Percentiles rank a stretch among this genome's conserved stretches.
Evolutionary conservation across 2,797 vertebrate genomes (phyloP).

Genomic region (Echeneis naucrates): DNA sequence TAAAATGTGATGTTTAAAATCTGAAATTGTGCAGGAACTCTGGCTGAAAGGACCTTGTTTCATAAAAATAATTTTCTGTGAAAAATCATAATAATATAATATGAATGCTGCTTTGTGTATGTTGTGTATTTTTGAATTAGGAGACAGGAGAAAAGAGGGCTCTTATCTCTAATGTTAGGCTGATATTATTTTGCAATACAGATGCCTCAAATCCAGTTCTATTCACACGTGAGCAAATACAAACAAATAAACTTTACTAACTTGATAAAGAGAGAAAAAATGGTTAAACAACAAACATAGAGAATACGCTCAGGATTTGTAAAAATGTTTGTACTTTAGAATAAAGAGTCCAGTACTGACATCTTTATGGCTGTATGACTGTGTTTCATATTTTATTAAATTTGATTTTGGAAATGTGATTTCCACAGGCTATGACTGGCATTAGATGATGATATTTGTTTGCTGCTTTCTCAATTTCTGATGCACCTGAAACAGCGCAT

Average conservation of each 20-base stretch:
- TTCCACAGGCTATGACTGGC: not conserved
- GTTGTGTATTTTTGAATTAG: no score
- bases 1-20: not conserved
- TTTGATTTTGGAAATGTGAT: not conserved
- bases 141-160: no score
- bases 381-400: not conserved
- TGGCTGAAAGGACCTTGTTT: not conserved
- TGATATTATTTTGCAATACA: no score
- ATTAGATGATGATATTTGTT: not conserved
- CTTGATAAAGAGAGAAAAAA: not conserved
- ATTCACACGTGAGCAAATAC: no score
- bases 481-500: not conserved
- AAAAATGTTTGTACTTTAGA: no score
- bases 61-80: no score
- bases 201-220: no score
- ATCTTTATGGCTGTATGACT: not conserved
- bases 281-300: no score
- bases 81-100: no score
- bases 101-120: no score
- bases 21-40: not conserved
- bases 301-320: no score
- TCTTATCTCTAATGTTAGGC: no score
- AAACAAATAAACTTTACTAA: not conserved
- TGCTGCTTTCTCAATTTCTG: not conserved
- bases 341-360: not conserved